phyloP scores from a whole-genome alignment of 2,888 invertebrate genomes.

The Polylopha cassiicola region DNA sequence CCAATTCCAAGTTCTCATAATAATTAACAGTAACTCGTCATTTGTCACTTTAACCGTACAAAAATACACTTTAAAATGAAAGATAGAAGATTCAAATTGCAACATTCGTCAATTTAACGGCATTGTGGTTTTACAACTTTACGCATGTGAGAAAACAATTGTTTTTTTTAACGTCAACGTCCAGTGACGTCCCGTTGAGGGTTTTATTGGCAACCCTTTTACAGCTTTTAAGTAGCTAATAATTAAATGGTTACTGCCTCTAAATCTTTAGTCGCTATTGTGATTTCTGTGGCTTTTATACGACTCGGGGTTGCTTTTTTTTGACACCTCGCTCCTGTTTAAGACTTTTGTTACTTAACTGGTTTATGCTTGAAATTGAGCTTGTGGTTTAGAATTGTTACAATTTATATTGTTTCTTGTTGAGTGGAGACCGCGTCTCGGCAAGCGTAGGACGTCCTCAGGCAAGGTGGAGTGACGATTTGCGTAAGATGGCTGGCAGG shows the following conservation, averaged over 20 bases:
- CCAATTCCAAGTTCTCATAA: too few relatives aligned
- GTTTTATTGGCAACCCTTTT: constrained; percentile 56
- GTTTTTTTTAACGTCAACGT: constrained; percentile 40
- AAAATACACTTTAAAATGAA: too few relatives aligned
- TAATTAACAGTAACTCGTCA: too few relatives aligned
- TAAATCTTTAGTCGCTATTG: constrained; percentile 19
- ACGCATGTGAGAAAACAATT: constrained; percentile 66
- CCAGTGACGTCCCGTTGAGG: constrained; percentile 43
- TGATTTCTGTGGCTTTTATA: constrained; percentile 14
- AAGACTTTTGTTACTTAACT: too few relatives aligned
- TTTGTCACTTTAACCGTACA: too few relatives aligned
- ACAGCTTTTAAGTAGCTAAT: constrained; percentile 23
- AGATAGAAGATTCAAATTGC: constrained; percentile 13
- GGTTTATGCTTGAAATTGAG: too few relatives aligned
- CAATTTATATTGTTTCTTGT: too few relatives aligned
- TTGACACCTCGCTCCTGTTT: constrained; percentile 12
- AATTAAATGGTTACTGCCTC: constrained; percentile 20
- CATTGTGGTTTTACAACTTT: constrained; percentile 50
- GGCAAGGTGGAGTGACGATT: too few relatives aligned
- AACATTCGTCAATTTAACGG: constrained; percentile 36
- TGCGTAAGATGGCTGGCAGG: too few relatives aligned
- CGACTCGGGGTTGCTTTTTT: constrained; percentile 11
- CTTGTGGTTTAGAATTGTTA: too few relatives aligned
- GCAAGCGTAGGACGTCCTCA: too few relatives aligned
- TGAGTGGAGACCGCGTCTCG: too few relatives aligned